phyloP scores from a whole-genome alignment of 2,113 vertebrate species.

The Proteles cristata region DNA sequence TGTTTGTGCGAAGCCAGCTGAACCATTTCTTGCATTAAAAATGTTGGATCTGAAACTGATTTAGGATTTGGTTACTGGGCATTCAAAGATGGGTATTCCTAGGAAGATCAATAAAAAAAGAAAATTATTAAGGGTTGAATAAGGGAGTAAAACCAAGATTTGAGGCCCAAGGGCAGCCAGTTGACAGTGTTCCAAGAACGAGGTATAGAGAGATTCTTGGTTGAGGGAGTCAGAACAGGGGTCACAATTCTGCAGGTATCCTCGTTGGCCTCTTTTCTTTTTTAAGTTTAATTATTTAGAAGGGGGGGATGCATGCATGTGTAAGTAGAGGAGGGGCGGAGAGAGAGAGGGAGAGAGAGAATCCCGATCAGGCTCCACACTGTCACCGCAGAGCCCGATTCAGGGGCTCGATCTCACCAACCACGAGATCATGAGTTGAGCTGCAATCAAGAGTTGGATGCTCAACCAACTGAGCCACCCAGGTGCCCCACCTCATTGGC shows the following conservation, averaged over 20 bases:
- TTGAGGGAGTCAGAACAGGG: not conserved
- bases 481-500: not conserved
- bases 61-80: not conserved
- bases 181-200: not conserved
- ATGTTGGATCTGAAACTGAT: not conserved
- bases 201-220: not conserved
- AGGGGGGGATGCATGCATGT: no score
- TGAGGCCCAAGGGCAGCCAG: not conserved
- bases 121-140: not conserved
- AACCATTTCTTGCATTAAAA: not conserved
- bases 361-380: no score
- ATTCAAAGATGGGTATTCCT: not conserved
- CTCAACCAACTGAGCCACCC: no score
- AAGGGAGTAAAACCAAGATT: not conserved
- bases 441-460: no score
- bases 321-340: no score
- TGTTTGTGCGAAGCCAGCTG: not conserved
- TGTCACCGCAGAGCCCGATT: no score
- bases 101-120: slow-evolving; percentile 19
- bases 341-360: no score
- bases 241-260: not conserved
- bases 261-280: not conserved
- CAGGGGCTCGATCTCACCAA: no score
- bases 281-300: no score
- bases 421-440: no score